Base-by-base conservation (phyloP, 2,888 invertebrate species). In the Onthophagus sagittarius region DNA sequence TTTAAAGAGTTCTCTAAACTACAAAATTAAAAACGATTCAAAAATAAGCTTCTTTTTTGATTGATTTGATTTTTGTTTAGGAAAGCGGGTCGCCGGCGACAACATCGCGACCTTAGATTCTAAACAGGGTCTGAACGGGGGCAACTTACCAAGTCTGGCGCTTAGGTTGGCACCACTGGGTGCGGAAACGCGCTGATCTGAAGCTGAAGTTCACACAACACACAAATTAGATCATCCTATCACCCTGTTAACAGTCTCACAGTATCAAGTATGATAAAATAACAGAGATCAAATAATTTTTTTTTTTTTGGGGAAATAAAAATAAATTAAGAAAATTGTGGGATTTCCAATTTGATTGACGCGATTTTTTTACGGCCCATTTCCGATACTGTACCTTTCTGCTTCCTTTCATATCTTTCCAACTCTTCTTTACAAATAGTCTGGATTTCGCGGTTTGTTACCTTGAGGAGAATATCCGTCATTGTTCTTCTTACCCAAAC, bases 381-480 rank as follows among this genome's bases (percentile, higher is more conserved):
- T 32, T 67, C 67, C 67, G 70, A 73, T 85, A 86, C 86, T 88
- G 90, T 94, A 94, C 94, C 94, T 94, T 94, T 94, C 83, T 87
- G 85, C 78, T 83, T 85, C 77, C 82, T 84, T 87, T 90, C 89
- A 83, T 91, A 90, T 87, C 91, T 92, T 88, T 90, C 92, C 86
- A 93, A 89, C 84, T 95, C 94, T 88, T 97, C 96, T 86, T 91
- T 90, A 86, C 95, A 94, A 83, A 97, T 91, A 82, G 88, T 88
- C 82, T 90, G 88, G 83, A 98, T 94, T 89, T 97, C 95, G 85
- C 93, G 92, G 85, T 94, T 94, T 23, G 98, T 98, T 81, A 97
- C 97, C 85, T 96, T 96, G 80, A 98, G 89, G 76, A 99, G 90
- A 81, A 98, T 93, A 87, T 97, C 97, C 33, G 98, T 98, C 86